Evolutionary conservation across 92 coral and sea anemone genomes (phyloP).

Genomic region (Meandrina meandrites): DNA sequence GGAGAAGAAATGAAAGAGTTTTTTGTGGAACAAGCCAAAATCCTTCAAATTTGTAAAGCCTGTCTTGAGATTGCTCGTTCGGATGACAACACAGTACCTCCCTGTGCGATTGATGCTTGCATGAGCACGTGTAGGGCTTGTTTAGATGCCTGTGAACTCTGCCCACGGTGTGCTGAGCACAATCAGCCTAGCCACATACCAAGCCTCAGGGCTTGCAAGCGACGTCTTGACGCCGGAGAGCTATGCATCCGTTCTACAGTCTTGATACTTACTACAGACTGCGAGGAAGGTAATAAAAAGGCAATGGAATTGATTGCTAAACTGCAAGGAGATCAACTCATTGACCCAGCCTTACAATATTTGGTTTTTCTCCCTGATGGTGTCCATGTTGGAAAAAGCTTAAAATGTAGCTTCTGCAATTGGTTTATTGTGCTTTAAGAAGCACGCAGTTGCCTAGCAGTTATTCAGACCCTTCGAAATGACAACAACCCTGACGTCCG

Average conservation of each 20-base stretch:
- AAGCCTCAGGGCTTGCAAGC: conserved; percentile 8
- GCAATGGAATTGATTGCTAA: neutral
- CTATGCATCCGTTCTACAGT: neutral
- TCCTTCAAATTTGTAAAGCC: conserved; percentile 49
- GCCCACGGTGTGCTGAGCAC: conserved; percentile 23
- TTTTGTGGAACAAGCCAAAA: conserved; percentile 30
- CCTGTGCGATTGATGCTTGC: neutral
- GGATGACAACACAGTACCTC: conserved; percentile 30
- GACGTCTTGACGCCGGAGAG: neutral
- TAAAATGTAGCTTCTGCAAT: conserved; percentile 48
- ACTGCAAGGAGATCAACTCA: neutral
- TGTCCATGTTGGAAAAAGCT: conserved; percentile 57
- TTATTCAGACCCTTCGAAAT: neutral
- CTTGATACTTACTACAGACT: neutral
- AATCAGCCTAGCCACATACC: conserved; percentile 16
- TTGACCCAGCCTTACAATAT: conserved; percentile 14
- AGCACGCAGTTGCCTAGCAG: neutral
- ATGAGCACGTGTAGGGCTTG: conserved; percentile 9
- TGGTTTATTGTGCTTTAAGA: neutral
- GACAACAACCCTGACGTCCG: neutral
- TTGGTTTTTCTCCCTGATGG: conserved; percentile 48
- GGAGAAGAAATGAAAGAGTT: conserved; percentile 42
- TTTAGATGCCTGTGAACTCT: conserved; percentile 6
- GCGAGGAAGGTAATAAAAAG: neutral
- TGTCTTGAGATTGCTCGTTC: conserved; percentile 35